These are phyloP conservation scores for Phenganax marumi DNA, from an alignment of 92 coral and sea anemone genomes.

Conservation along the genomic window DNA sequence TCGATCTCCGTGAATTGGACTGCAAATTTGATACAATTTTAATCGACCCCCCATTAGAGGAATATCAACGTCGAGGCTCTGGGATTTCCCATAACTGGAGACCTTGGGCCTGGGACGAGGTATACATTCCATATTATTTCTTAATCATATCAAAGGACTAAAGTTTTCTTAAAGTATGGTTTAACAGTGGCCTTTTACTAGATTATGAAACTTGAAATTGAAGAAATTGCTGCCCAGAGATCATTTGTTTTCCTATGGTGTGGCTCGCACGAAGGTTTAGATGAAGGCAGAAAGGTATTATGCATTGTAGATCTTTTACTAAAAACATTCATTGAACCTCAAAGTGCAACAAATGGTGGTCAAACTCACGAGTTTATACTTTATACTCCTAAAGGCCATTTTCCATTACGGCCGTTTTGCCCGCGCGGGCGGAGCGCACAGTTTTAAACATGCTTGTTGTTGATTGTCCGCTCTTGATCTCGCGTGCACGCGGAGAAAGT, in stretches of 20 bases:
- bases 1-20: constrained; percentile 83
- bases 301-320: not conserved
- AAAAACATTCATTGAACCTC: not conserved
- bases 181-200: constrained; percentile 15
- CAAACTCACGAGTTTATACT: too few relatives aligned
- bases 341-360: too few relatives aligned
- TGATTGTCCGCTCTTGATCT: too few relatives aligned
- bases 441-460: too few relatives aligned
- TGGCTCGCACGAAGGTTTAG: constrained; percentile 95
- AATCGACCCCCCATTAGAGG: constrained; percentile 97
- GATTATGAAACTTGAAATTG: constrained; percentile 87
- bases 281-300: constrained; percentile 90
- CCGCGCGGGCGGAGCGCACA: too few relatives aligned
- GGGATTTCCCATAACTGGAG: constrained; percentile 93
- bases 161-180: too few relatives aligned
- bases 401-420: too few relatives aligned
- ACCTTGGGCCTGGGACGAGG: constrained; percentile 99
- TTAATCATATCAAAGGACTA: too few relatives aligned
- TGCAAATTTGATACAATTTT: constrained; percentile 93
- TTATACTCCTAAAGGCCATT: too few relatives aligned
- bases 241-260: constrained; percentile 95
- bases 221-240: constrained; percentile 90
- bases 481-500: too few relatives aligned
- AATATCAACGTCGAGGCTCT: constrained; percentile 94
- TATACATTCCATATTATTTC: not conserved